Conservation (phyloP, 2,113 vertebrate species). For the Romanogobio albipinnatus region DNA sequence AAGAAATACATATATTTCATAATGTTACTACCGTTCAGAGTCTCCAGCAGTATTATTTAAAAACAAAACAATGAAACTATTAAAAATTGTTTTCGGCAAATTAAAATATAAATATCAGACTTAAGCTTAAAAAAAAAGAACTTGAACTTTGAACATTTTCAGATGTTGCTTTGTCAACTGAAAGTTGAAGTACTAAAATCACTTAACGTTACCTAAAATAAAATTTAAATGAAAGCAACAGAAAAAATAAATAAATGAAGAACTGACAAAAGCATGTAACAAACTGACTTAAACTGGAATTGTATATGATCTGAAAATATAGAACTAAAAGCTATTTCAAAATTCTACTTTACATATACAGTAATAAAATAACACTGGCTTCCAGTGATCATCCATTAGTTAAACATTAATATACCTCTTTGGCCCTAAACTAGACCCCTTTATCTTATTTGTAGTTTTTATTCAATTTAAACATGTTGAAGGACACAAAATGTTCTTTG, state of each 20-base stretch:
- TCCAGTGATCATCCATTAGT: too few species aligned
- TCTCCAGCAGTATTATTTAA: too few species aligned
- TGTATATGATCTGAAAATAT: too few species aligned
- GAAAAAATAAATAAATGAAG: not conserved
- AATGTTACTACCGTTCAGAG: not conserved
- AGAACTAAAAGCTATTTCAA: too few species aligned
- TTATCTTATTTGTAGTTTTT: not conserved
- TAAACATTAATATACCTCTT: too few species aligned
- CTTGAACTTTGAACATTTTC: rapidly evolving
- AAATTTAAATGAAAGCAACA: not conserved
- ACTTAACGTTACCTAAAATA: not conserved
- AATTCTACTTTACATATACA: too few species aligned
- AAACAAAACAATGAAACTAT: too few species aligned
- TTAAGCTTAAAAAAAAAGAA: not conserved
- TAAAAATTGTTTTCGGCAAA: too few species aligned
- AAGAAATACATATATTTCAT: too few species aligned
- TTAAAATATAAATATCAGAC: not conserved
- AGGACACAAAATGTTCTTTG: not conserved
- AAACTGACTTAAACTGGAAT: too few species aligned
- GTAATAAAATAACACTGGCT: too few species aligned
- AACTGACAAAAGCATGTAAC: not conserved
- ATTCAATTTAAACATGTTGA: not conserved
- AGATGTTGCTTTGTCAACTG: not conserved
- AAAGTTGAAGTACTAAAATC: not conserved
- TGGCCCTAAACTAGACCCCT: too few species aligned